These are phyloP conservation scores for Vanacampus margaritifer DNA, from an alignment of 2,113 vertebrate species.

Conservation along the genomic window DNA sequence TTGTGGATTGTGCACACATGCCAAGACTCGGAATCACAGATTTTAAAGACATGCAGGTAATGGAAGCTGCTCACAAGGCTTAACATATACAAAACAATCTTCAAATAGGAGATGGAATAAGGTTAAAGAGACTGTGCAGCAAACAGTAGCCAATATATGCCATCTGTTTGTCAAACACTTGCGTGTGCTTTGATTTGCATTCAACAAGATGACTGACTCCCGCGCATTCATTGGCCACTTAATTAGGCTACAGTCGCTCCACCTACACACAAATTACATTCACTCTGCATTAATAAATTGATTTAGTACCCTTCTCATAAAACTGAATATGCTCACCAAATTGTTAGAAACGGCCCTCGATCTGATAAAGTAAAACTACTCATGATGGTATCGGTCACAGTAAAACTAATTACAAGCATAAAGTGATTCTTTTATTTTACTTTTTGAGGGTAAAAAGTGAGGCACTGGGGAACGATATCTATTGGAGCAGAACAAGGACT, in stretches of 20 bases:
- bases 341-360: neutral
- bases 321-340: neutral
- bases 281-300: neutral
- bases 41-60: slow-evolving; percentile 86
- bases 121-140: slow-evolving; percentile 1
- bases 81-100: slow-evolving; percentile 8
- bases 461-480: no score
- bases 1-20: slow-evolving; percentile 74
- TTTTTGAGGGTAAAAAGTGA: no score
- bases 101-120: neutral
- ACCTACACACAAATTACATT: neutral
- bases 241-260: slow-evolving; percentile 3
- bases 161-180: neutral
- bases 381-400: neutral
- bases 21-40: slow-evolving; percentile 83
- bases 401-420: neutral
- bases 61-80: slow-evolving; percentile 10
- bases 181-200: neutral
- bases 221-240: neutral
- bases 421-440: no score
- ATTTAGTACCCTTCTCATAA: neutral
- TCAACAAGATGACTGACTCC: neutral
- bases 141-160: neutral
- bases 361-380: no score
- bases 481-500: no score